Evolutionary conservation across 2,888 invertebrate species (phyloP), one percentile per base, ranked within the genome.

Genomic region (Sarcophaga subvicina): DNA sequence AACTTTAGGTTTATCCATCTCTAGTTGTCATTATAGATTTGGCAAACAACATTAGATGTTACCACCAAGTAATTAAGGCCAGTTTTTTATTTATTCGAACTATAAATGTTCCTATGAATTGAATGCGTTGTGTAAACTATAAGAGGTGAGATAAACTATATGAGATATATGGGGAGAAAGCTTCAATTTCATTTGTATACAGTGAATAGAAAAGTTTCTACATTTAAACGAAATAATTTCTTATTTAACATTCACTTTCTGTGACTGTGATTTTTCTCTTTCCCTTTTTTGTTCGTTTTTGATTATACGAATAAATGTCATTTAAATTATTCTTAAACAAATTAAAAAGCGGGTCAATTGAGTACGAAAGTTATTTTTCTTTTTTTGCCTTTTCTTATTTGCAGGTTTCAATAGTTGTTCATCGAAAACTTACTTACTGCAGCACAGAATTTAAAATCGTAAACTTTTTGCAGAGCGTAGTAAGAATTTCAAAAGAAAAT

Each of bases 321-420:
- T 59, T 80, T 66, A 66, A 71, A 59, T 12, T 20, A 59, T n/a
- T 66, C 27, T 27, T 11, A 59, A 11, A 20, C 66, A 71, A 54
- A 71, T 77, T 64, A 77, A 77, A 77, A 54, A 71, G 6, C 25
- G 17, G 64, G 59, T 77, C 66, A 71, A 47, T 77, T 66, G 66
- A 72, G 60, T 83, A 62, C 47, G 72, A 78, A 83, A 72, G 17
- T 12, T 25, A 60, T 37, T 62, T 72, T 37, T 17, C 12, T n/a
- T 64, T 67, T 20, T 67, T 5, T 6, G 27, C 10, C 17, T 8
- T 45, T 59, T 67, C 4, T 47, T 69, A 6, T 6, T 47, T 54
- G n/a, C 17, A 22, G 10, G 14, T 17, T 63, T 54, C 54, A 27
- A n/a, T 59, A 63, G 37, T 69, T 69, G 69, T 75, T 81, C 59